These are phyloP conservation scores for Congeria kusceri DNA, from an alignment of 2,888 invertebrate species.

Conservation along the genomic window DNA sequence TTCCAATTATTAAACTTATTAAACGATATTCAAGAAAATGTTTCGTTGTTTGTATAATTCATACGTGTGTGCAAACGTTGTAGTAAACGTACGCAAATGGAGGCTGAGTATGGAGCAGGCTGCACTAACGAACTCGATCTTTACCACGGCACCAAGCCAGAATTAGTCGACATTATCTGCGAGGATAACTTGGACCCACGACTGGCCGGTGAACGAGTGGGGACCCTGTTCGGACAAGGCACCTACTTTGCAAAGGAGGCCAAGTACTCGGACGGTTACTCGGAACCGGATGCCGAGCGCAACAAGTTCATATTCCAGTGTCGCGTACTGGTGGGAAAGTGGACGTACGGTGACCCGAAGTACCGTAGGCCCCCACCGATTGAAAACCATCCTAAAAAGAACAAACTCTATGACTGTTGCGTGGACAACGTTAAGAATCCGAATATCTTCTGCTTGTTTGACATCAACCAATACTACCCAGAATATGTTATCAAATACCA, in stretches of 20 bases:
- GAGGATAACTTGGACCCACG: slow-evolving; percentile 71
- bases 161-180: slow-evolving; percentile 65
- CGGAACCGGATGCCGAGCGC: slow-evolving; percentile 53
- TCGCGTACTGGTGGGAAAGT: slow-evolving; percentile 76
- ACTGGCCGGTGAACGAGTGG: slow-evolving; percentile 69
- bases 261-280: slow-evolving; percentile 71
- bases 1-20: neutral
- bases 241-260: slow-evolving; percentile 74
- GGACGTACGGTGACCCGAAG: slow-evolving; percentile 65
- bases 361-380: slow-evolving; percentile 75
- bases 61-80: no score
- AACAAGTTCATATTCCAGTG: slow-evolving; percentile 76
- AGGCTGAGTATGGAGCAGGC: slow-evolving; percentile 60
- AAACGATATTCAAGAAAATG: no score
- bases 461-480: slow-evolving; percentile 79
- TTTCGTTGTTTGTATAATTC: no score
- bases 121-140: slow-evolving; percentile 66
- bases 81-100: slow-evolving; percentile 60
- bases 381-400: slow-evolving; percentile 5
- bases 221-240: slow-evolving; percentile 72
- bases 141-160: slow-evolving; percentile 68
- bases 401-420: slow-evolving; percentile 71
- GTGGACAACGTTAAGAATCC: slow-evolving; percentile 75
- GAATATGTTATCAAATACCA: slow-evolving; percentile 78
- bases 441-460: slow-evolving; percentile 78